A percentile compares a stretch with the other conserved stretches of the same genome.
phyloP scores from a whole-genome alignment of 2,888 invertebrate species.

The Tenthredo distinguenda region DNA sequence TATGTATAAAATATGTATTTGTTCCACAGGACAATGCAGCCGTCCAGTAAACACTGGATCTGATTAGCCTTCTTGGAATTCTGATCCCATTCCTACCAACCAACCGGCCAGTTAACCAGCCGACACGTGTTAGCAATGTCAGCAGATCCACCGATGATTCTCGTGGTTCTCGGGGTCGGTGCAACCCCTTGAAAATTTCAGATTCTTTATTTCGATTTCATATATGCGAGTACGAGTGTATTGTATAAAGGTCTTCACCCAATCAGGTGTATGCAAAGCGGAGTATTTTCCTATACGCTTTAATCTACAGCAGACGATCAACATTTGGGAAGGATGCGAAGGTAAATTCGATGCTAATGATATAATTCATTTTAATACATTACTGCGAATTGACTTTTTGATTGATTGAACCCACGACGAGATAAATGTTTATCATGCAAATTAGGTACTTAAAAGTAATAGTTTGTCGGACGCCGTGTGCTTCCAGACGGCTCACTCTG shows the following conservation, averaged over 20 bases:
- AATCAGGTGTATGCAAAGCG: conserved; percentile 18
- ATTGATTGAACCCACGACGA: conserved; percentile 29
- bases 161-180: conserved; percentile 42
- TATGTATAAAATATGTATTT: conserved; percentile 74
- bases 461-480: conserved; percentile 12
- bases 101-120: conserved; percentile 37
- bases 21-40: conserved; percentile 71
- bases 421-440: conserved; percentile 32
- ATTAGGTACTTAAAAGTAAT: conserved; percentile 13
- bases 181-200: conserved; percentile 22
- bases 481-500: conserved; percentile 9
- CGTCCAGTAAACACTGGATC: conserved; percentile 53
- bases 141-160: conserved; percentile 49
- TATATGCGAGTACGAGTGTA: conserved; percentile 10
- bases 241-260: neutral
- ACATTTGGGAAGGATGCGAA: conserved; percentile 20
- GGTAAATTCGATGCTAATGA: conserved; percentile 28
- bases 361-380: conserved; percentile 29
- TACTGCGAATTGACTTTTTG: conserved; percentile 13
- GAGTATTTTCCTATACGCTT: neutral
- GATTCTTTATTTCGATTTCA: conserved; percentile 26
- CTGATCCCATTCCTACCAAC: conserved; percentile 52
- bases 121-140: conserved; percentile 49
- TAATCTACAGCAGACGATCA: conserved; percentile 17
- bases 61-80: conserved; percentile 55